phyloP scores from a whole-genome alignment of 2,888 invertebrate species.

The Drosophila birchii region DNA sequence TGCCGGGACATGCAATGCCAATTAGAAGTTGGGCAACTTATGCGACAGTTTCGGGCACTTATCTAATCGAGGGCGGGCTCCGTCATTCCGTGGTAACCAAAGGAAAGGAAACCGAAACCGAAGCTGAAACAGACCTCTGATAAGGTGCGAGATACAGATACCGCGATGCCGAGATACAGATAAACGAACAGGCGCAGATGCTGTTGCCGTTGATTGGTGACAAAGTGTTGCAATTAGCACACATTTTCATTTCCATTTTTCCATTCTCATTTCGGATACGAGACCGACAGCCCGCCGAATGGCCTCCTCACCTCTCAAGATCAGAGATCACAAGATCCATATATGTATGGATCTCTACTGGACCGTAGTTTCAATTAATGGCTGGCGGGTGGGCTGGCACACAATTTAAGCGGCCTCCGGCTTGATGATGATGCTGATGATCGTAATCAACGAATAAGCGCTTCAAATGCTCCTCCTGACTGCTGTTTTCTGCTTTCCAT shows the following conservation, averaged over 20 bases:
- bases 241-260: slow-evolving; percentile 50
- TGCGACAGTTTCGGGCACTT: slow-evolving; percentile 49
- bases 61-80: slow-evolving; percentile 60
- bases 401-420: slow-evolving; percentile 37
- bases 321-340: slow-evolving; percentile 51
- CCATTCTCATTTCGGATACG: neutral
- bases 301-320: slow-evolving; percentile 31
- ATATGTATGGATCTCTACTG: slow-evolving; percentile 16
- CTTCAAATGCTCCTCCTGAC: slow-evolving; percentile 12
- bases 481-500: neutral
- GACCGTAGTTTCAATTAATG: slow-evolving; percentile 53
- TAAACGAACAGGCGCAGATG: slow-evolving; percentile 28
- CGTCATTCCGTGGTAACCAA: neutral
- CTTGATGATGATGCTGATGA: slow-evolving; percentile 37
- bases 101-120: neutral
- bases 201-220: slow-evolving; percentile 51
- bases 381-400: slow-evolving; percentile 1
- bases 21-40: slow-evolving; percentile 72
- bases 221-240: slow-evolving; percentile 75
- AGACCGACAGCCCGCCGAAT: neutral
- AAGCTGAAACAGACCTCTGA: slow-evolving; percentile 8
- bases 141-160: slow-evolving; percentile 27
- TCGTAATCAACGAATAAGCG: slow-evolving; percentile 46
- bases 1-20: slow-evolving; percentile 65
- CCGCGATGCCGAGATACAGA: slow-evolving; percentile 1